These are phyloP conservation scores for Suricata suricatta DNA, from an alignment of 2,113 vertebrate genomes.

Conservation along the genomic window DNA sequence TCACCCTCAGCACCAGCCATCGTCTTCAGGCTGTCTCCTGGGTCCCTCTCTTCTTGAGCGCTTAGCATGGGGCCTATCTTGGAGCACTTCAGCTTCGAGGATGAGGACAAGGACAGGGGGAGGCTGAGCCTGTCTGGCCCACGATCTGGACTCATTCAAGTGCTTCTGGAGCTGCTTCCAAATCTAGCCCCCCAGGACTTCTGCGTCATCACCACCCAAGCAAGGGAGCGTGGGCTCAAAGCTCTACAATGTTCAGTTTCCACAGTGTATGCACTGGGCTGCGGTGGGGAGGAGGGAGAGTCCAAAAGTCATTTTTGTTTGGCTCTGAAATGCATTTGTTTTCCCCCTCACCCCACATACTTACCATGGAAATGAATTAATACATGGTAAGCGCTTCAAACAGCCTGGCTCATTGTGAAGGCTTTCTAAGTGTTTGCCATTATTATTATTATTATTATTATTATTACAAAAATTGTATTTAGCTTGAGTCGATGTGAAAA, in stretches of 20 bases:
- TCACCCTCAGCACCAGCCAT: not conserved
- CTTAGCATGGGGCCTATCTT: not conserved
- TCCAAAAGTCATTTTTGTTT: constrained; percentile 45
- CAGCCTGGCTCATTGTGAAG: constrained; percentile 55
- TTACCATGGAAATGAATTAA: constrained; percentile 55
- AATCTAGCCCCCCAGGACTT: not conserved
- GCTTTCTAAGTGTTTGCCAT: constrained; percentile 61
- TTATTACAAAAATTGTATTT: constrained; percentile 54
- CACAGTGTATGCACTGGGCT: not conserved
- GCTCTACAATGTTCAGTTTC: not conserved
- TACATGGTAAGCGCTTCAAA: constrained; percentile 51
- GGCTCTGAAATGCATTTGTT: constrained; percentile 28
- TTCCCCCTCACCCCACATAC: not conserved
- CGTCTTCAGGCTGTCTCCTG: not conserved
- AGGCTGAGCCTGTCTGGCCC: not conserved
- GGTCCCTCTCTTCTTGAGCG: not conserved
- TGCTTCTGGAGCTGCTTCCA: not conserved
- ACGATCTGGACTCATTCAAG: not conserved
- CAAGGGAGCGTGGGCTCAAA: not conserved
- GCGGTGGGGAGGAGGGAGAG: not conserved
- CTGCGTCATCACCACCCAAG: not conserved
- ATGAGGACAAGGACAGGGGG: not conserved
- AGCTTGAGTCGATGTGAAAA: constrained; percentile 38
- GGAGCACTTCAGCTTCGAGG: not conserved
- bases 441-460: constrained; percentile 73